These are phyloP conservation scores for Plebejus anna DNA, from an alignment of 2,888 invertebrate genomes.

Conservation along the genomic window DNA sequence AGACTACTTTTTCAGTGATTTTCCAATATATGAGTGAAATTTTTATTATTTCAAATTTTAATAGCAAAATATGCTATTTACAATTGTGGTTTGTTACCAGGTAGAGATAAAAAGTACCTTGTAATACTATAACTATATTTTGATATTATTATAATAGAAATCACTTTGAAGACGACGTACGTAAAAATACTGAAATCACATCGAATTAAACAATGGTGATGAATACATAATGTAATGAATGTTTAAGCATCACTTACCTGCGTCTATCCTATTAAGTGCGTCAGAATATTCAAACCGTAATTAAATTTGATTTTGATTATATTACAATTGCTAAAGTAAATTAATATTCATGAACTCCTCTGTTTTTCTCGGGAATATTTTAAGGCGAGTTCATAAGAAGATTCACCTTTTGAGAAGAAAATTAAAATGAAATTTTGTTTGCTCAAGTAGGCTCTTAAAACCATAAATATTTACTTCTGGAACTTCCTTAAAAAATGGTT, in stretches of 20 bases:
- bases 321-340: conserved; percentile 11
- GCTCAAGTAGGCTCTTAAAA: neutral
- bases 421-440: neutral
- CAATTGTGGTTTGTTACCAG: neutral
- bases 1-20: conserved; percentile 1
- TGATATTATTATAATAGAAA: too few relatives aligned
- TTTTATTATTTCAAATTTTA: neutral
- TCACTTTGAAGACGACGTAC: too few relatives aligned
- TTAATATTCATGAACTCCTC: conserved; percentile 26
- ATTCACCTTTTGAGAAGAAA: neutral
- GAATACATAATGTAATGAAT: neutral
- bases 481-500: too few relatives aligned
- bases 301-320: conserved; percentile 23
- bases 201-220: neutral
- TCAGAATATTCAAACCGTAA: conserved; percentile 22
- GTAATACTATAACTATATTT: too few relatives aligned
- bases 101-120: too few relatives aligned
- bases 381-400: neutral
- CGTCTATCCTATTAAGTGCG: conserved; percentile 16
- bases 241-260: neutral
- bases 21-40: neutral
- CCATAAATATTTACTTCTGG: neutral
- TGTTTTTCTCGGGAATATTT: conserved; percentile 7
- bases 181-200: neutral
- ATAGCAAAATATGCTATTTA: neutral